Percentiles rank a stretch among this genome's conserved stretches.
These are phyloP conservation scores for Macrotrachela quadricornifera DNA, from an alignment of 1,140 invertebrate genomes.

Conservation along the genomic window DNA sequence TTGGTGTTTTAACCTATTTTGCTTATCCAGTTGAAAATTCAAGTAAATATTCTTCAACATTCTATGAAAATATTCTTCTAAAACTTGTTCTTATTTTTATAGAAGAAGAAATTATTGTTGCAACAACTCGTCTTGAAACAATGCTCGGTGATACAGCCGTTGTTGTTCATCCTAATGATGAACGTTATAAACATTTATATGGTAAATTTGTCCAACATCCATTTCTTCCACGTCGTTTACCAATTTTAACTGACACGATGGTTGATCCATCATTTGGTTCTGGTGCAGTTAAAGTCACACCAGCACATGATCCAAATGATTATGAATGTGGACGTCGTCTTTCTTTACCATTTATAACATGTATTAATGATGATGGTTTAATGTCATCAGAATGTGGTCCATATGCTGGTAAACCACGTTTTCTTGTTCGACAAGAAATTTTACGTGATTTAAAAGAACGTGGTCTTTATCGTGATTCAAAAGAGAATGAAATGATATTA, in stretches of 20 bases:
- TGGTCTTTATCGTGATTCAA: slow-evolving; percentile 57
- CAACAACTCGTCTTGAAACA: slow-evolving; percentile 88
- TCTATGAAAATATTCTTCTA: too few relatives aligned
- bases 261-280: slow-evolving; percentile 85
- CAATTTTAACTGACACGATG: slow-evolving; percentile 68
- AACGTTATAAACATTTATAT: slow-evolving; percentile 41
- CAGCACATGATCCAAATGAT: slow-evolving; percentile 90
- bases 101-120: slow-evolving; percentile 63
- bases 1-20: slow-evolving; percentile 77
- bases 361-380: slow-evolving; percentile 71
- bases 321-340: slow-evolving; percentile 83
- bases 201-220: slow-evolving; percentile 67
- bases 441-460: slow-evolving; percentile 51
- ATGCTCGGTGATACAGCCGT: slow-evolving; percentile 93
- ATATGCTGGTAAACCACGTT: slow-evolving; percentile 78
- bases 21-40: slow-evolving; percentile 54
- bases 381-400: slow-evolving; percentile 63
- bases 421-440: slow-evolving; percentile 64
- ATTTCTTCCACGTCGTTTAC: slow-evolving; percentile 51
- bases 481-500: slow-evolving; percentile 84
- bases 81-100: neutral
- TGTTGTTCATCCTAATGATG: slow-evolving; percentile 82
- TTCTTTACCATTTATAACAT: slow-evolving; percentile 66
- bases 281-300: slow-evolving; percentile 95
- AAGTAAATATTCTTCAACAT: neutral